phyloP scores from a whole-genome alignment of 1,140 invertebrate species.

The Belonocnema kinseyi region DNA sequence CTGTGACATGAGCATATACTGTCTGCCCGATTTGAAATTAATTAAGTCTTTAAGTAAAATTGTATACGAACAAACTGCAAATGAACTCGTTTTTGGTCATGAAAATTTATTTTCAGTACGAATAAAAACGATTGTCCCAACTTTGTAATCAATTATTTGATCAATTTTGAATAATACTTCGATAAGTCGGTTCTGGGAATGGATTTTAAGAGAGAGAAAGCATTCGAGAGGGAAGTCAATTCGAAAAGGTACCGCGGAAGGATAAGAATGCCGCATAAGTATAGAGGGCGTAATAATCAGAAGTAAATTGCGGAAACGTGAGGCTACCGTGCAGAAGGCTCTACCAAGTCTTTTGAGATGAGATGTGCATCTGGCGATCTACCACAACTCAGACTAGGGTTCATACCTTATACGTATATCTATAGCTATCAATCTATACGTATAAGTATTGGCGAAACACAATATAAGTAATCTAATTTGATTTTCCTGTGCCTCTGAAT shows the following conservation, averaged over 20 bases:
- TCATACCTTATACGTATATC: neutral
- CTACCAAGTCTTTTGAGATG: conserved; percentile 30
- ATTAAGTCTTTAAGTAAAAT: too few species aligned
- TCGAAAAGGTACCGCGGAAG: conserved; percentile 35
- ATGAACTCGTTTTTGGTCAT: too few species aligned
- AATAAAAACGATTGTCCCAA: neutral
- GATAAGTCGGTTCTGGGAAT: conserved; percentile 2
- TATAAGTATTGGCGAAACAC: neutral
- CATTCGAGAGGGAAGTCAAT: neutral
- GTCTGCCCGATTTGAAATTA: too few species aligned
- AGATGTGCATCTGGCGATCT: conserved; percentile 26
- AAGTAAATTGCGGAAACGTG: conserved; percentile 75
- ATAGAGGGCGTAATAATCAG: conserved; percentile 73
- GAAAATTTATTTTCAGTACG: neutral
- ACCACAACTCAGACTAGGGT: conserved; percentile 1
- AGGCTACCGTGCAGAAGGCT: conserved; percentile 71
- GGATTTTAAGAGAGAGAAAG: conserved; percentile 32
- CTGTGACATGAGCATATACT: too few species aligned
- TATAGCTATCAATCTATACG: conserved; percentile 17
- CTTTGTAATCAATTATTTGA: neutral
- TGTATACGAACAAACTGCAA: too few species aligned
- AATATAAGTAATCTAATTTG: conserved; percentile 72
- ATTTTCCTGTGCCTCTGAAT: conserved; percentile 59
- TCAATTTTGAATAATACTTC: conserved; percentile 1
- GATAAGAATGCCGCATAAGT: conserved; percentile 69